Evolutionary conservation across 64 coral and sea anemone species (phyloP), one percentile per base, ranked within the genome.

Genomic region (Acropora tenuis): DNA sequence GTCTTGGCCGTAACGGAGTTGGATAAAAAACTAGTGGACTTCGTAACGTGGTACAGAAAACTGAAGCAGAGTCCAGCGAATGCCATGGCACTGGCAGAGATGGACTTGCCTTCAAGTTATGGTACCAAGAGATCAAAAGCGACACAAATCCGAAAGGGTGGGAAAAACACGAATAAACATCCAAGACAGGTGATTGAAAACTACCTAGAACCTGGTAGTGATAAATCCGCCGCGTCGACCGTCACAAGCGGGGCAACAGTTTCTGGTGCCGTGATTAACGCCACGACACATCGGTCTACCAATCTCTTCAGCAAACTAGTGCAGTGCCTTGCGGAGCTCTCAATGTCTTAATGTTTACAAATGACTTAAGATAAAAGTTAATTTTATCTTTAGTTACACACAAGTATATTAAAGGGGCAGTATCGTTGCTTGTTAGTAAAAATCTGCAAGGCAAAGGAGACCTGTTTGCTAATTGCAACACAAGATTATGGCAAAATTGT

Each of bases 61-160:
- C 73, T 43, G 17, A 92, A 88, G 16, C 89, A 92, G 17, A 48
- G 43, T 50, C 55, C 78, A 67, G 47, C 76, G 44, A 91, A 69
- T 20, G 41, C 82, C 19, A 63, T 47, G 43, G 77, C 77, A 8
- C 55, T 91, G 18, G 30, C 73, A 46, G 52, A 61, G 73, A 73
- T 95, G 19, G 94, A 91, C 30, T 79, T 95, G 55, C 84, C 94
- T 15, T 1, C 52, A 15, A 47, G 89, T 59, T 48, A 78, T 42
- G 94, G 89, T 5, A 78, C 42, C 13, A 95, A 95, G 60, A 53
- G 83, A 13, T 78, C 87, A 5, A 94, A 78, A 73, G 50, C 93
- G 3, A 94, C 93, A 7, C 88, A 94, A 77, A 55, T 73, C 73
- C 50, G 93, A 78, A 94, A 89, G 52, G 93, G 93, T 18, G 74